Evolutionary conservation across 37 sponge, comb jelly and placozoan species (phyloP).

Genomic region (Chondrosia reniformis): DNA sequence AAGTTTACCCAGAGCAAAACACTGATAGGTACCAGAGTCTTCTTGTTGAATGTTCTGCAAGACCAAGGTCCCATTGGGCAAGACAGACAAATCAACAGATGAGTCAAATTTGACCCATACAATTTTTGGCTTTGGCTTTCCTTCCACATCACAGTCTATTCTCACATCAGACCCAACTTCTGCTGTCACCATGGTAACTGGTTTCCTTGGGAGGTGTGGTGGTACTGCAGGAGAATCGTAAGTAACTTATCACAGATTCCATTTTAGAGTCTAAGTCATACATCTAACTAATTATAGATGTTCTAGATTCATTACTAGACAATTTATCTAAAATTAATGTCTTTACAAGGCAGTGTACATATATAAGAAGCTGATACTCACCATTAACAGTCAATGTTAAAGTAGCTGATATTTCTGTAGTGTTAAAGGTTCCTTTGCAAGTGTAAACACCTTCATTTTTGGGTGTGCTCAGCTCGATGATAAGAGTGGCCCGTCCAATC

Average conservation of each 20-base stretch:
- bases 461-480: neutral
- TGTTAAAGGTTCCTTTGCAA: neutral
- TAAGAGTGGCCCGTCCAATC: neutral
- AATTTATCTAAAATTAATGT: too few relatives aligned
- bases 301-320: too few relatives aligned
- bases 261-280: too few relatives aligned
- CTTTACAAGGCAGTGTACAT: too few relatives aligned
- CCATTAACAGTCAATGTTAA: neutral
- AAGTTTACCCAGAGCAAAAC: too few relatives aligned
- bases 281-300: too few relatives aligned
- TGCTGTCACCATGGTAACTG: neutral
- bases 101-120: conserved; percentile 11
- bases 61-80: conserved; percentile 38
- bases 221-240: conserved; percentile 21
- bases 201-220: neutral
- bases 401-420: neutral
- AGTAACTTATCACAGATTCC: too few relatives aligned
- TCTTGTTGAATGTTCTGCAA: neutral
- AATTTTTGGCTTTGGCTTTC: conserved; percentile 32
- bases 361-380: too few relatives aligned
- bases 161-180: conserved; percentile 3
- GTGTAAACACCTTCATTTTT: conserved; percentile 8
- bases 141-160: conserved; percentile 42
- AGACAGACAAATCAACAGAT: neutral
- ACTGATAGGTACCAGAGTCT: conserved; percentile 34